Evolutionary conservation across 2,888 invertebrate species (phyloP).

Genomic region (Aleiodes leptofemur): DNA sequence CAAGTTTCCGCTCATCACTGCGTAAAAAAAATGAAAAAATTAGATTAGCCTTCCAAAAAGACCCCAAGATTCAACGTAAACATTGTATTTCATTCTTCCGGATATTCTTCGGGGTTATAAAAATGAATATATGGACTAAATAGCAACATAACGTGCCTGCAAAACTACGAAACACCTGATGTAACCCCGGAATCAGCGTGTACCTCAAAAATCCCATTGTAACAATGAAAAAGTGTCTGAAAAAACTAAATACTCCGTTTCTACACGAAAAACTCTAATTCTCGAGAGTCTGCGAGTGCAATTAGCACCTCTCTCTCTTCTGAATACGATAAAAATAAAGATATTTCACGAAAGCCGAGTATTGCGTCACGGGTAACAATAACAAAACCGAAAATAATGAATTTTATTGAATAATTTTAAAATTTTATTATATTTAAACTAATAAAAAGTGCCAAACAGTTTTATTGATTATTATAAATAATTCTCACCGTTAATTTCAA

Average conservation of each 20-base stretch:
- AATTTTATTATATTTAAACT: no score
- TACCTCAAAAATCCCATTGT: conserved; percentile 14
- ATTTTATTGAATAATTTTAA: no score
- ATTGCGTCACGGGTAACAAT: no score
- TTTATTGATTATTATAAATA: no score
- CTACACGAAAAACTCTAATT: no score
- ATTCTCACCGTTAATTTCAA: no score
- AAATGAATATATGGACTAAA: neutral
- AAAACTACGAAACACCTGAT: conserved; percentile 7
- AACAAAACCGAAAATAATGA: no score
- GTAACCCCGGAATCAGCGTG: conserved; percentile 2
- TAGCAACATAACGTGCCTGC: conserved; percentile 4
- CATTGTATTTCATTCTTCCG: neutral
- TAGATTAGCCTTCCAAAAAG: neutral
- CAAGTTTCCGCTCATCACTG: conserved; percentile 69
- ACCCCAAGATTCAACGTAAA: neutral
- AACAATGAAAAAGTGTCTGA: neutral
- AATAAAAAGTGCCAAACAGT: no score
- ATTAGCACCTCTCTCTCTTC: no score
- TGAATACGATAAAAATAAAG: no score
- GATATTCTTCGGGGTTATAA: neutral
- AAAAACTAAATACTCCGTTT: neutral
- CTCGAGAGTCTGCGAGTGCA: no score
- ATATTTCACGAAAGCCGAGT: no score
- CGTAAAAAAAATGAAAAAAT: conserved; percentile 41